Percentiles rank a stretch among this genome's conserved stretches.
Evolutionary conservation across 2,113 vertebrate genomes (phyloP).

Genomic region (Coryphaenoides rupestris): DNA sequence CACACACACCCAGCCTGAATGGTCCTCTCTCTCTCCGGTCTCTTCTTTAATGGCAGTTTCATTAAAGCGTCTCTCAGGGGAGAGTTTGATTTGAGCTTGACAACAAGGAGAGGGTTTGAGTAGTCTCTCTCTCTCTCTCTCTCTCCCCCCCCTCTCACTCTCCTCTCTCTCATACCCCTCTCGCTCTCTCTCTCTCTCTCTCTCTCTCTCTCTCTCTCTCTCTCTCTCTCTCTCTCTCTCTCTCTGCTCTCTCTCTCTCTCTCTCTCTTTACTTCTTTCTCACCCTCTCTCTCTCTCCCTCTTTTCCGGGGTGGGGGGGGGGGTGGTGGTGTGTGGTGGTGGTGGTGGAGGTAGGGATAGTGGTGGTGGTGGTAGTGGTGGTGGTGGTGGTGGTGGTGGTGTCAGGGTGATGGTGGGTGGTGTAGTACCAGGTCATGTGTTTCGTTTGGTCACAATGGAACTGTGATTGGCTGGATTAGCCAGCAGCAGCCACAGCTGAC

Average conservation of each 20-base stretch:
- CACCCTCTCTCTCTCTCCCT: neutral
- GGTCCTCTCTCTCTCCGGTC: slow-evolving; percentile 45
- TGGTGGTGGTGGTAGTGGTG: too few relatives aligned
- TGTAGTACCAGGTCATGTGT: neutral
- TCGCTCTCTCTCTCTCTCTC: neutral
- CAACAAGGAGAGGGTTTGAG: slow-evolving; percentile 31
- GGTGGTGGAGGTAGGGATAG: too few relatives aligned
- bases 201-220: neutral
- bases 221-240: neutral
- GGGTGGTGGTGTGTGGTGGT: neutral
- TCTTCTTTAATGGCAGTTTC: slow-evolving; percentile 68
- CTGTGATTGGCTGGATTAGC: neutral
- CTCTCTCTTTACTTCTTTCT: neutral
- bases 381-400: too few relatives aligned
- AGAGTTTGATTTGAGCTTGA: slow-evolving; percentile 42
- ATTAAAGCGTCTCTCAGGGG: slow-evolving; percentile 60
- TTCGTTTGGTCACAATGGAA: neutral
- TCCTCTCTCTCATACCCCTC: neutral
- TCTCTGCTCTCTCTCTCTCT: too few relatives aligned
- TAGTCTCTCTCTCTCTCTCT: too few relatives aligned
- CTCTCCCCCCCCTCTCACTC: neutral
- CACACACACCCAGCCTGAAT: neutral
- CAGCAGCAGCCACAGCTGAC: neutral
- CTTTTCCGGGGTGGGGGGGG: neutral
- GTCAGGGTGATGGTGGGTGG: too few relatives aligned